Evolutionary conservation across 1,140 invertebrate genomes (phyloP), one percentile per base, ranked within the genome.

Genomic region (Eufriesea mexicana): DNA sequence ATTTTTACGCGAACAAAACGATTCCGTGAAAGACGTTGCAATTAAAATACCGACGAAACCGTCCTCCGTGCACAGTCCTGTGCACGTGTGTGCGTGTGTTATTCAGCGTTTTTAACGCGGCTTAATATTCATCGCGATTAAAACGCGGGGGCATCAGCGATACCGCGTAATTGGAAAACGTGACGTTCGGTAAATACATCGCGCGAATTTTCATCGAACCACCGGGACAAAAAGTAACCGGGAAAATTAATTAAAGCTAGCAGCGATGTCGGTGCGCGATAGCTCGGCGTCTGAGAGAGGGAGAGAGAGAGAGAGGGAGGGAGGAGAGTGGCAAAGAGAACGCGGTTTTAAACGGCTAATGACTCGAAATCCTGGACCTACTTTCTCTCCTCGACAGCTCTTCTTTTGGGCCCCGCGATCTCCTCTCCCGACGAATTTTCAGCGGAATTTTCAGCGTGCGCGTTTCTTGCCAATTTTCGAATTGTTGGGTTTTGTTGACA

Each of bases 81-180:
- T 2, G 12, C 10, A 28, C n/a, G 7, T 23, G 35, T 35, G 10
- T 23, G 42, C n/a, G 10, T 6, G 54, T 57, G 77, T 77, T 67
- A 62, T 75, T 67, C 45, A 12, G 20, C 45, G 77, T 61, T 73
- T 72, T 59, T 59, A 51, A 28, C 70, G 45, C 49, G 64, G 64
- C 54, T 73, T 73, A 73, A 80, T 80, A 80, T 80, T 73, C 78
- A 16, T 20, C 23, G 68, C 57, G 78, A 80, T 80, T 80, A 73
- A 73, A 80, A 54, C 67, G 47, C 18, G 68, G 20, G 23, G 28
- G 49, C 78, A 73, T 80, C 78, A 64, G 59, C 78, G 78, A 73
- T 62, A 64, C 70, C 57, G 55, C 49, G 78, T 80, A 80, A 80
- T 80, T 80, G 78, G 68, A 80, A 80, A 80, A 80, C 78, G 78